Conservation (phyloP, 2,888 invertebrate species). For the Malthinus flaveolus region DNA sequence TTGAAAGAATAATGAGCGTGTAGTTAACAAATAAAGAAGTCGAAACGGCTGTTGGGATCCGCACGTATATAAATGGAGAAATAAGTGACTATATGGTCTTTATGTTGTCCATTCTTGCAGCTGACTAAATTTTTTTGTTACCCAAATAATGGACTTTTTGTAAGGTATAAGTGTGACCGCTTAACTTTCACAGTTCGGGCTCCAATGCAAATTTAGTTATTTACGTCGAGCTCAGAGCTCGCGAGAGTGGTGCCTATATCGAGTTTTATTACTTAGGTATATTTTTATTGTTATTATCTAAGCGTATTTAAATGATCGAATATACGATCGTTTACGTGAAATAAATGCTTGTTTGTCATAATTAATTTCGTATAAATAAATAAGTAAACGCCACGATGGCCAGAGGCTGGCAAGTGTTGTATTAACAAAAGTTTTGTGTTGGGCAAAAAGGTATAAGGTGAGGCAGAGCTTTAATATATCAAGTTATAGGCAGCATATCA, state of each 20-base stretch:
- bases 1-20: constrained; percentile 45
- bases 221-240: neutral
- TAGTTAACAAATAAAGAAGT: constrained; percentile 43
- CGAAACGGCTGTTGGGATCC: constrained; percentile 41
- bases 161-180: constrained; percentile 29
- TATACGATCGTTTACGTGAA: constrained; percentile 17
- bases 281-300: too few species aligned
- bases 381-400: constrained; percentile 44
- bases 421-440: constrained; percentile 45
- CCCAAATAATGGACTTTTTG: constrained; percentile 36
- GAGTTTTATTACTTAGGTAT: too few species aligned
- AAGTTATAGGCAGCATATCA: constrained; percentile 51
- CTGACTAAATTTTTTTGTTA: constrained; percentile 40
- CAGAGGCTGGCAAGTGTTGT: constrained; percentile 50
- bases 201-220: neutral
- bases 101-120: constrained; percentile 39
- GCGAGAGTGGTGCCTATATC: too few species aligned
- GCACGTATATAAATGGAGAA: constrained; percentile 42
- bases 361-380: constrained; percentile 37
- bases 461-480: constrained; percentile 51
- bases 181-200: constrained; percentile 1
- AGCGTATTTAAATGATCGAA: neutral
- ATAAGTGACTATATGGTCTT: constrained; percentile 42
- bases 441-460: constrained; percentile 45
- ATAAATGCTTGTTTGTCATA: constrained; percentile 24